Evolutionary conservation across 2,888 invertebrate species (phyloP).

Genomic region (Augiades crinisus): DNA sequence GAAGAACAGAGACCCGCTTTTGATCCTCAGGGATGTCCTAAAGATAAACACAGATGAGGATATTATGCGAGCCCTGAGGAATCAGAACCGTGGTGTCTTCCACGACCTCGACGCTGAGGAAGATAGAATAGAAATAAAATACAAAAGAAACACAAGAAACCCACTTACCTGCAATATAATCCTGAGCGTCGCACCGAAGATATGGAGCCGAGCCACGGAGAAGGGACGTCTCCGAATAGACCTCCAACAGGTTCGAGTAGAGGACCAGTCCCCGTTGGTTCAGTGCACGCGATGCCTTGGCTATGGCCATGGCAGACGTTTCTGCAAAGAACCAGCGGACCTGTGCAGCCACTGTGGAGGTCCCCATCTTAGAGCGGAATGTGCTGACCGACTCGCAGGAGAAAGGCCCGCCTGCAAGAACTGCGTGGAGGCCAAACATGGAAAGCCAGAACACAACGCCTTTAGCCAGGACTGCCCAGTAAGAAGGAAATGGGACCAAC

Average conservation of each 20-base stretch:
- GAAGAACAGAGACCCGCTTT: too few relatives aligned
- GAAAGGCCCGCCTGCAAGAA: neutral
- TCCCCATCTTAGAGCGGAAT: neutral
- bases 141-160: slow-evolving; percentile 14
- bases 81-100: too few relatives aligned
- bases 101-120: neutral
- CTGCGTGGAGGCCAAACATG: neutral
- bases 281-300: neutral
- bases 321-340: neutral
- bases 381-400: neutral
- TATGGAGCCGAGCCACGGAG: neutral
- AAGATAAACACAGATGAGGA: too few relatives aligned
- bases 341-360: neutral
- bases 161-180: neutral
- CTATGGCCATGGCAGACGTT: too few relatives aligned
- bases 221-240: neutral
- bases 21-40: too few relatives aligned
- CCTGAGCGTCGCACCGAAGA: neutral
- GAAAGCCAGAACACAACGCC: slow-evolving; percentile 18
- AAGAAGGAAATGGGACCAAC: slow-evolving; percentile 25
- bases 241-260: neutral
- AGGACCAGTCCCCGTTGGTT: neutral
- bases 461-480: slow-evolving; percentile 21
- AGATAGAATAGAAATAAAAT: neutral
- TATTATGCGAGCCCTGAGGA: too few relatives aligned